Conservation (phyloP, 2,113 vertebrate species). For the Geothlypis trichas region DNA sequence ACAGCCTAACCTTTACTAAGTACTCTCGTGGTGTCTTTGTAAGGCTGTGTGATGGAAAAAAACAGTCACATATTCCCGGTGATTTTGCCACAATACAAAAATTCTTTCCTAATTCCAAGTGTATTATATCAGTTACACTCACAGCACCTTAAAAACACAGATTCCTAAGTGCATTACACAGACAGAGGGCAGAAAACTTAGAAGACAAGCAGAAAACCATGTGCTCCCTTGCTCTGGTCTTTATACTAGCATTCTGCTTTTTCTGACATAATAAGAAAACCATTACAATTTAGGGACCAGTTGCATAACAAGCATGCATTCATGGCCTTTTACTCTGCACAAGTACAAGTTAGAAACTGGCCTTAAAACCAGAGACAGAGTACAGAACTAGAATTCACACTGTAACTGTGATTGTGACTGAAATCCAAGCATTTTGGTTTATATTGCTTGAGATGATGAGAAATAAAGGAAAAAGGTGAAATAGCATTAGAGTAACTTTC, state of each 20-base stretch:
- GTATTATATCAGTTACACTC: not conserved
- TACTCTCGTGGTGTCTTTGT: not conserved
- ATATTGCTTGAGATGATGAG: not conserved
- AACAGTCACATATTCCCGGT: not conserved
- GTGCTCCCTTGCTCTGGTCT: not conserved
- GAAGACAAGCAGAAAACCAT: not conserved
- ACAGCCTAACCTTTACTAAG: not conserved
- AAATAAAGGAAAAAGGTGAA: not conserved
- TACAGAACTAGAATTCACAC: not conserved
- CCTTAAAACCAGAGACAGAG: not conserved
- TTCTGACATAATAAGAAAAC: not conserved
- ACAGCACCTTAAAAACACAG: not conserved
- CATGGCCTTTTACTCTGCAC: not conserved
- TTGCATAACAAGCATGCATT: fast-evolving
- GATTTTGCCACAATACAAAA: not conserved
- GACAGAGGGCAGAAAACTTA: not conserved
- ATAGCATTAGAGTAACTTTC: not conserved
- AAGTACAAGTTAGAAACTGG: not conserved
- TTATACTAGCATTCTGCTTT: not conserved
- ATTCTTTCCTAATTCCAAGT: not conserved
- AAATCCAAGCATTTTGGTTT: not conserved
- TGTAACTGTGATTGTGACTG: not conserved
- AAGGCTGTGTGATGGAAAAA: not conserved
- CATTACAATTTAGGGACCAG: not conserved
- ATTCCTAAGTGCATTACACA: not conserved